Conservation (phyloP, 2,113 vertebrate genomes). For the Zosterops borbonicus region DNA sequence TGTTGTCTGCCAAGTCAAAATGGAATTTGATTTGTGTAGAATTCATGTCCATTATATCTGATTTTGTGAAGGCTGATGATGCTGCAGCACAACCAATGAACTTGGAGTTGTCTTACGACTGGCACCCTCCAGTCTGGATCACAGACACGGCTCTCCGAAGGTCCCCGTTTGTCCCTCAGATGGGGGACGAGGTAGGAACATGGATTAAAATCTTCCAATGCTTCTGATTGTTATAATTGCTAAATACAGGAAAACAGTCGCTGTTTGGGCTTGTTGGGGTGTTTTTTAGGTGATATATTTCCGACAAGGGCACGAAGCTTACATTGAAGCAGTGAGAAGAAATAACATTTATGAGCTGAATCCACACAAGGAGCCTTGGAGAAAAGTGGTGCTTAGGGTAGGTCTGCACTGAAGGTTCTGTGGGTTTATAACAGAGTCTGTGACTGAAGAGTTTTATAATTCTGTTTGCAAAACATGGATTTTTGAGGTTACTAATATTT, state of each 20-base stretch:
- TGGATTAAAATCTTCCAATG: background rate
- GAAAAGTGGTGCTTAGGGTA: conserved; percentile 89
- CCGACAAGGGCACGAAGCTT: conserved; percentile 94
- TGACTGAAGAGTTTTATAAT: background rate
- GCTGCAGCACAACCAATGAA: conserved; percentile 74
- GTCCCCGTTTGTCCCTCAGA: conserved; percentile 96
- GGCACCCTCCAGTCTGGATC: conserved; percentile 91
- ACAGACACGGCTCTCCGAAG: conserved; percentile 90
- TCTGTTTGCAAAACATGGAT: background rate
- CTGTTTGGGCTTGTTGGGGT: background rate
- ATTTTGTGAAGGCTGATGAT: conserved; percentile 65
- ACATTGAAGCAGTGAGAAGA: conserved; percentile 90
- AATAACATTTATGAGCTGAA: conserved; percentile 88
- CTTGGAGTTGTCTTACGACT: conserved; percentile 83
- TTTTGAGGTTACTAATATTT: background rate
- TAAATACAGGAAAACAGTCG: background rate
- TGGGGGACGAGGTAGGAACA: conserved; percentile 91
- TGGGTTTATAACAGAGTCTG: background rate
- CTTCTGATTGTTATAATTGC: background rate
- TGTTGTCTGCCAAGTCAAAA: background rate
- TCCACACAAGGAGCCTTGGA: conserved; percentile 92
- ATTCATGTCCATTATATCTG: background rate
- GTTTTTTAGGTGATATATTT: conserved; percentile 90
- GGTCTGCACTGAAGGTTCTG: background rate
- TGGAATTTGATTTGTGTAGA: background rate